Percentiles rank a stretch among this genome's conserved stretches.
Conservation (phyloP, 2,113 vertebrate genomes). For the Solea senegalensis region DNA sequence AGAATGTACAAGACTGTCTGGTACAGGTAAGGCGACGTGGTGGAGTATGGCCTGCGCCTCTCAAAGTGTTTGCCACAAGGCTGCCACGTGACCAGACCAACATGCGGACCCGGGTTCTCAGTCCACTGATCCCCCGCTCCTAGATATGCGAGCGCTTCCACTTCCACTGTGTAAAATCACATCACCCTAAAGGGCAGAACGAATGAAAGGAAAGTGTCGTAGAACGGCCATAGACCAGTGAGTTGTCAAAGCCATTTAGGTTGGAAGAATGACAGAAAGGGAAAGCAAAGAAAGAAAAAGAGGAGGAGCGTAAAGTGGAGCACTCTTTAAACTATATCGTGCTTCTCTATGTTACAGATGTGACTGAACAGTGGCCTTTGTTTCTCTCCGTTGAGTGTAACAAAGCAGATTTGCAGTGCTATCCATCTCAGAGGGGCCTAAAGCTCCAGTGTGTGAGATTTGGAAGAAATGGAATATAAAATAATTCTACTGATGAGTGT, state of each 20-base stretch:
- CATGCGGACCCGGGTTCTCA: conserved; percentile 70
- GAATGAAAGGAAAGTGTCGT: conserved; percentile 83
- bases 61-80: conserved; percentile 69
- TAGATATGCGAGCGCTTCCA: conserved; percentile 55
- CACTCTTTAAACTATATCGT: conserved; percentile 22
- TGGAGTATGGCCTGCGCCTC: no score
- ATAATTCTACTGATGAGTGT: no score
- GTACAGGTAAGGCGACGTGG: no score
- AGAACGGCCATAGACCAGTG: conserved; percentile 84
- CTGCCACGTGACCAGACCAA: conserved; percentile 45
- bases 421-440: no score
- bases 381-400: conserved; percentile 28
- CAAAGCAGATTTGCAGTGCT: neutral
- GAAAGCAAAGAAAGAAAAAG: conserved; percentile 22
- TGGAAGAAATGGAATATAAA: no score
- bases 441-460: no score
- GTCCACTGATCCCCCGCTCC: conserved; percentile 50
- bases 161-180: conserved; percentile 75
- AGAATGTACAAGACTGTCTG: no score
- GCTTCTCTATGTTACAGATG: conserved; percentile 13
- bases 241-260: conserved; percentile 88
- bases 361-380: conserved; percentile 22
- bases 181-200: conserved; percentile 87
- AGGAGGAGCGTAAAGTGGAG: conserved; percentile 7
- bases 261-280: conserved; percentile 52